These are phyloP conservation scores for Sweltsa coloradensis DNA, from an alignment of 1,140 invertebrate species.

Conservation along the genomic window DNA sequence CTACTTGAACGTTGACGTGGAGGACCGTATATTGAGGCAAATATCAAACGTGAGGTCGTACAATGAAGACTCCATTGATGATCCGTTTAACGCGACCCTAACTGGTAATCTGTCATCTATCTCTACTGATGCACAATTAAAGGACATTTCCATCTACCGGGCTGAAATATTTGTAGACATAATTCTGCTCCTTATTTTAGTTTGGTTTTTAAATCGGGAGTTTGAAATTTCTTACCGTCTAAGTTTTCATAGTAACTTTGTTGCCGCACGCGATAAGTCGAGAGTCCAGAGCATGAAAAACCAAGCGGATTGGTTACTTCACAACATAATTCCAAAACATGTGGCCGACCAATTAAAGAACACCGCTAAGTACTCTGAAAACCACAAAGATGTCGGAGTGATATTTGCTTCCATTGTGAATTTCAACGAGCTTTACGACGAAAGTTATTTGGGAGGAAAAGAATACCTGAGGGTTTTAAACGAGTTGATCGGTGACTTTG, in stretches of 20 bases:
- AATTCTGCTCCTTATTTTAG: conserved; percentile 62
- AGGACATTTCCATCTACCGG: too few species aligned
- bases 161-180: conserved; percentile 6
- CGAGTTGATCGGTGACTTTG: conserved; percentile 90
- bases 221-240: conserved; percentile 90
- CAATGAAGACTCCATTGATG: too few species aligned
- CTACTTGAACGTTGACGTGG: too few species aligned
- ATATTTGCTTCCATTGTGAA: conserved; percentile 93
- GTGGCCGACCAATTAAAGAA: conserved; percentile 87
- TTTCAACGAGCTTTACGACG: conserved; percentile 93
- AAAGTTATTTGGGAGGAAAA: conserved; percentile 82
- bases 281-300: conserved; percentile 80
- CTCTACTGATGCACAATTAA: too few species aligned
- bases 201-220: conserved; percentile 85
- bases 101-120: too few species aligned
- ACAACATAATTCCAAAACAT: conserved; percentile 92
- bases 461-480: conserved; percentile 90
- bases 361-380: conserved; percentile 90
- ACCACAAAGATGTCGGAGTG: conserved; percentile 84
- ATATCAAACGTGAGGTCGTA: too few species aligned
- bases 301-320: conserved; percentile 89
- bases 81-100: too few species aligned
- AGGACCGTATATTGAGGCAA: too few species aligned
- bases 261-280: conserved; percentile 74
- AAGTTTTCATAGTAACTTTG: conserved; percentile 84